Evolutionary conservation across 2,113 vertebrate genomes (phyloP).

Genomic region (Mystacornis crossleyi): DNA sequence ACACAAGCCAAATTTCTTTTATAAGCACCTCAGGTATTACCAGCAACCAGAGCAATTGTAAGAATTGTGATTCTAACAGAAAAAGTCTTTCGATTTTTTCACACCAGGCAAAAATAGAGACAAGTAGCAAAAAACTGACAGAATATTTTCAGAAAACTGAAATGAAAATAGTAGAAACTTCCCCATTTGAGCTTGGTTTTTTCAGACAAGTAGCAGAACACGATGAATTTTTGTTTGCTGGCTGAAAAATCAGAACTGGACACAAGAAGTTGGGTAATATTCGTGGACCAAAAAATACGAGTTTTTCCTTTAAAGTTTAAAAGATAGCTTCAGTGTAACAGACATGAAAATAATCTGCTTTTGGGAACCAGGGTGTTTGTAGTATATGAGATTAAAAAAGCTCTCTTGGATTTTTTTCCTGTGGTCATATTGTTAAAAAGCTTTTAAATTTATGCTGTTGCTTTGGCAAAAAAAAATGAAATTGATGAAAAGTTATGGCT

Average conservation of each 20-base stretch:
- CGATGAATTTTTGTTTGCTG: background rate
- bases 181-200: background rate
- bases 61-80: background rate
- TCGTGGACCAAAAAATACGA: background rate
- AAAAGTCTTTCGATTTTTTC: background rate
- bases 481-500: conserved; percentile 49
- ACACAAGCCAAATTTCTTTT: background rate
- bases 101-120: background rate
- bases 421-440: conserved; percentile 17
- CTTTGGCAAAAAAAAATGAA: conserved; percentile 19
- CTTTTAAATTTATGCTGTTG: conserved; percentile 23
- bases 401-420: background rate
- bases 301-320: background rate
- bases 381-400: background rate
- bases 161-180: background rate
- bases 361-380: background rate
- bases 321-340: background rate
- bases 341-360: conserved; percentile 3
- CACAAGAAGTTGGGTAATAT: background rate
- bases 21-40: background rate
- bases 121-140: background rate
- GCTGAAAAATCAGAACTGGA: background rate
- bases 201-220: background rate
- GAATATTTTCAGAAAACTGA: background rate
- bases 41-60: background rate